Conservation (phyloP, 2,888 invertebrate species). For the Oligia latruncula region DNA sequence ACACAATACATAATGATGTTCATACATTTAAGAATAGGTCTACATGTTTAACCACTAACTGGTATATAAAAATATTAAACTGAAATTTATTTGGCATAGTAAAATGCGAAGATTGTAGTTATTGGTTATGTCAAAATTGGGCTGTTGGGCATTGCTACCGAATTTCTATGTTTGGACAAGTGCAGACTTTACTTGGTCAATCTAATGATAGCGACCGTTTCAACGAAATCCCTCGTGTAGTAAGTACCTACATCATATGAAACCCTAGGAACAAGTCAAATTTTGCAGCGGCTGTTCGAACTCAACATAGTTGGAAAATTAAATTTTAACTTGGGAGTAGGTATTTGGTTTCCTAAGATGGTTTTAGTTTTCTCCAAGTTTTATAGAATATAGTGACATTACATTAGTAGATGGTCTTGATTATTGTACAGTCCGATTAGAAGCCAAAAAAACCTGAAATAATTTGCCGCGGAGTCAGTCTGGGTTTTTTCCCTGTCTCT, state of each 20-base stretch:
- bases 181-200: neutral
- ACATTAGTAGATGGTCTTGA: neutral
- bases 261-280: neutral
- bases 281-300: neutral
- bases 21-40: neutral
- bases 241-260: neutral
- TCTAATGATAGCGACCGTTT: neutral
- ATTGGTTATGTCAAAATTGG: neutral
- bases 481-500: too few species aligned
- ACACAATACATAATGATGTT: neutral
- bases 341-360: neutral
- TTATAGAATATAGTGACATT: neutral
- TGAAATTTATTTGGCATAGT: neutral
- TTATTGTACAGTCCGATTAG: neutral
- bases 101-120: neutral
- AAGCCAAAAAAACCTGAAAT: neutral
- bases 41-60: neutral
- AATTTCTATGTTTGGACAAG: neutral
- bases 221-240: too few species aligned
- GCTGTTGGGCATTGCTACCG: neutral
- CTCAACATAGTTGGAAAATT: neutral
- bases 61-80: neutral
- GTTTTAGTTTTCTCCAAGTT: neutral
- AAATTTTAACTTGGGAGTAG: too few species aligned
- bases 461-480: neutral